Evolutionary conservation across 2,888 invertebrate species (phyloP), one percentile per base, ranked within the genome.

Genomic region (Glyphotaelius pellucidus): DNA sequence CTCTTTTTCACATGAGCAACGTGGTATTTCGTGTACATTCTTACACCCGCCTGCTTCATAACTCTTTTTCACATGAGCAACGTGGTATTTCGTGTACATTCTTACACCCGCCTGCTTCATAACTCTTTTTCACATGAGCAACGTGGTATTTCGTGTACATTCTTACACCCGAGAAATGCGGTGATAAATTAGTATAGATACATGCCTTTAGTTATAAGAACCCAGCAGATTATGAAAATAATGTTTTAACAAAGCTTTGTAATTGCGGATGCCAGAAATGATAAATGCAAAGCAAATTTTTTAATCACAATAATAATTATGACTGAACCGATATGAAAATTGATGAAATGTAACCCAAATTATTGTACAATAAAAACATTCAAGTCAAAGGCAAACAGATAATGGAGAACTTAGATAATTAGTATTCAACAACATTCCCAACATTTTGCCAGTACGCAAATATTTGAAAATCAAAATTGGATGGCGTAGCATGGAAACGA

Each of bases 141-240:
- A 42, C 42, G 1, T 1, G 2, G 12, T 42, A 19, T n/a, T 67
- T 25, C n/a, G 67, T 67, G 25, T 7, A 67, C 9, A 67, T 67
- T 25, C n/a, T 67, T n/a, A 67, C 83, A 83, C 35, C 83, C 83
- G 7, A n/a, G n/a, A n/a, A n/a, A n/a, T n/a, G n/a, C n/a, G n/a
- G n/a, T n/a, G 35, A 35, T 38, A 35, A 83, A 19, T 35, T 83
- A 25, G 14, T 35, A 35, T 83, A 83, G 32, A 83, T 35, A 35
- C 83, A 83, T 35, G 83, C 83, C 35, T 32, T 83, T 83, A 83
- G 83, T 83, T 83, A 32, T 35, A 35, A 83, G 3, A 83, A 25
- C 35, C 83, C 83, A 83, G 25, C 83, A 83, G 83, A 83, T 38
- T 19, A 25, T 35, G 83, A 83, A 12, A 52, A 32, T 83, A 42